Percentiles rank a stretch among this genome's conserved stretches.
phyloP scores from a whole-genome alignment of 2,797 vertebrate species.

The Tokudaia muenninki region DNA sequence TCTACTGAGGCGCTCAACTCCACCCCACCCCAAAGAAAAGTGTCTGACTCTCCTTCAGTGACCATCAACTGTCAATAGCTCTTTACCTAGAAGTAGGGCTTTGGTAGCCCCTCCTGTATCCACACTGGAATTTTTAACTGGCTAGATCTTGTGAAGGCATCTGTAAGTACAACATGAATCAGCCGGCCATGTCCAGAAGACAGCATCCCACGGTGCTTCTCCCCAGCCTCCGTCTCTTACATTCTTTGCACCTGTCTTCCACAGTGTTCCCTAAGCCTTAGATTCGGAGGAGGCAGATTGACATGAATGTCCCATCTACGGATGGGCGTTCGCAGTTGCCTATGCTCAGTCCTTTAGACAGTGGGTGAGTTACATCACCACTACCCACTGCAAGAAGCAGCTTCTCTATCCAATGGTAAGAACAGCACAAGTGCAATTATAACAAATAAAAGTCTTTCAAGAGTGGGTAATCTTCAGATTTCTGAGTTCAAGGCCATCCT shows the following conservation, averaged over 20 bases:
- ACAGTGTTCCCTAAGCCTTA: not conserved
- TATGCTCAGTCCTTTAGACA: not conserved
- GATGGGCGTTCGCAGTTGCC: not conserved
- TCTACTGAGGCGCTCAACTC: not conserved
- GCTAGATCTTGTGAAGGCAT: not conserved
- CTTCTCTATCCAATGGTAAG: not conserved
- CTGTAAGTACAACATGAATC: not conserved
- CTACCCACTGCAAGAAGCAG: not conserved
- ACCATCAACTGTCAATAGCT: not conserved
- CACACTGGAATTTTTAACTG: not conserved
- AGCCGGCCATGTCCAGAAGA: not conserved
- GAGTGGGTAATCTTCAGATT: not conserved
- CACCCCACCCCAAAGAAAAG: not conserved
- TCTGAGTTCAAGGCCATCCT: too few relatives aligned
- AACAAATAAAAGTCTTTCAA: slow-evolving; percentile 25
- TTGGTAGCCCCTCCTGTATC: not conserved
- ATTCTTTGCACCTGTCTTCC: not conserved
- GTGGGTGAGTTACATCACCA: not conserved
- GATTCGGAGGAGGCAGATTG: not conserved
- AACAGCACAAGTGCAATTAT: not conserved
- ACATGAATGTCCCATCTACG: not conserved
- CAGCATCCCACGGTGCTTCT: not conserved
- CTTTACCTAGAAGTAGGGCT: not conserved
- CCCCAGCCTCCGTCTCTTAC: not conserved
- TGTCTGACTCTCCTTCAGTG: not conserved